Percentiles rank a stretch among this genome's conserved stretches.
These are phyloP conservation scores for Tangachromis dhanisi DNA, from an alignment of 2,113 vertebrate genomes.

Conservation along the genomic window DNA sequence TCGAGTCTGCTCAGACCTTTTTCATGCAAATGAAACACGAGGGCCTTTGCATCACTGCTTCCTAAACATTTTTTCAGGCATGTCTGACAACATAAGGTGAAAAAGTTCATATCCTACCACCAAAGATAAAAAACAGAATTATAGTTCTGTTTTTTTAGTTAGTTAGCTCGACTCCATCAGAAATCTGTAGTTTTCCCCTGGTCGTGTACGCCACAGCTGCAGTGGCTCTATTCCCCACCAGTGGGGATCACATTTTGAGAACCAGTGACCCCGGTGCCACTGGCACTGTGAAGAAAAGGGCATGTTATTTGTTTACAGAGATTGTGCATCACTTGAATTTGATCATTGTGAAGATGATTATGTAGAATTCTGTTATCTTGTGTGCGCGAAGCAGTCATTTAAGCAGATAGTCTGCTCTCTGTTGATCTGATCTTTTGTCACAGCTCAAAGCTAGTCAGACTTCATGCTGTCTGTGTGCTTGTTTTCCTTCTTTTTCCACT, in stretches of 20 bases:
- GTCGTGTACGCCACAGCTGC: neutral
- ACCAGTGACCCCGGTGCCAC: neutral
- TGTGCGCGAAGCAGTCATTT: neutral
- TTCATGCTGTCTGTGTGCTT: neutral
- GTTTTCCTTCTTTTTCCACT: neutral
- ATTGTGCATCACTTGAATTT: neutral
- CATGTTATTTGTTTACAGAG: neutral
- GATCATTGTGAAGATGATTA: neutral
- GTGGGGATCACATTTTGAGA: neutral
- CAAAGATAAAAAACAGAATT: neutral
- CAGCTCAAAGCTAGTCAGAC: neutral
- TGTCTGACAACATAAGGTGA: neutral
- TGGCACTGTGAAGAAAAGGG: neutral
- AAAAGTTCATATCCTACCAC: neutral
- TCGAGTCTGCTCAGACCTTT: neutral
- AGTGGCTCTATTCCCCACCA: neutral
- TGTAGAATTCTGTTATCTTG: neutral
- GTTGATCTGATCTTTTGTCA: neutral
- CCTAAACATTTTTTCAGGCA: neutral
- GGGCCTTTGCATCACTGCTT: neutral
- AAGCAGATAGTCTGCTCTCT: neutral
- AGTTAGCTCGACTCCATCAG: neutral
- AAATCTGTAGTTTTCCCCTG: neutral
- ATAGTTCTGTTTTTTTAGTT: neutral
- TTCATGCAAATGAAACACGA: neutral